Percentiles rank a stretch among this genome's conserved stretches.
Conservation (phyloP, 2,888 invertebrate species). For the Limnephilus auricula region DNA sequence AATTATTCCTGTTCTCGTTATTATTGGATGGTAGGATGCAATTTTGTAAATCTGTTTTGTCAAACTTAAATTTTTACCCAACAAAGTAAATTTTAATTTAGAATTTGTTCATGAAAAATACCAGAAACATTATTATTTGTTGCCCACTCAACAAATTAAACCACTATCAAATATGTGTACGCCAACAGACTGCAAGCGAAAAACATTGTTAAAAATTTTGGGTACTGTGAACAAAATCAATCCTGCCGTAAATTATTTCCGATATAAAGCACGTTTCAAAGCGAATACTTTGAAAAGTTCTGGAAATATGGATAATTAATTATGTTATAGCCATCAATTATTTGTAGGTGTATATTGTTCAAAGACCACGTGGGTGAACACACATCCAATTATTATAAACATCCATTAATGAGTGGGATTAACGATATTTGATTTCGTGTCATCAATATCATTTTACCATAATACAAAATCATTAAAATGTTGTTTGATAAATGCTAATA, state of each 20-base stretch:
- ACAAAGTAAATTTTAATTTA: no score
- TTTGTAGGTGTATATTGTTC: neutral
- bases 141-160: neutral
- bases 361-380: conserved; percentile 29
- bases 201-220: neutral
- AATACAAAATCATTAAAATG: neutral
- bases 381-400: neutral
- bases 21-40: no score
- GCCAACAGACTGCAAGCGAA: neutral
- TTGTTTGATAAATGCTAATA: neutral
- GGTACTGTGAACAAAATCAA: neutral
- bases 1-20: no score
- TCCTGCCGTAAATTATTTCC: neutral
- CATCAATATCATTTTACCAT: conserved; percentile 20
- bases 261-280: neutral
- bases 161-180: neutral
- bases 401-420: conserved; percentile 40
- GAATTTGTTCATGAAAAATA: no score
- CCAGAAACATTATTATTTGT: neutral
- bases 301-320: neutral
- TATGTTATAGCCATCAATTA: neutral
- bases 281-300: neutral
- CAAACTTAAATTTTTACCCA: no score
- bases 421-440: conserved; percentile 43
- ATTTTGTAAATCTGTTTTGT: no score